Conservation (phyloP, 2,888 invertebrate genomes). For the Drosophila helvetica region DNA sequence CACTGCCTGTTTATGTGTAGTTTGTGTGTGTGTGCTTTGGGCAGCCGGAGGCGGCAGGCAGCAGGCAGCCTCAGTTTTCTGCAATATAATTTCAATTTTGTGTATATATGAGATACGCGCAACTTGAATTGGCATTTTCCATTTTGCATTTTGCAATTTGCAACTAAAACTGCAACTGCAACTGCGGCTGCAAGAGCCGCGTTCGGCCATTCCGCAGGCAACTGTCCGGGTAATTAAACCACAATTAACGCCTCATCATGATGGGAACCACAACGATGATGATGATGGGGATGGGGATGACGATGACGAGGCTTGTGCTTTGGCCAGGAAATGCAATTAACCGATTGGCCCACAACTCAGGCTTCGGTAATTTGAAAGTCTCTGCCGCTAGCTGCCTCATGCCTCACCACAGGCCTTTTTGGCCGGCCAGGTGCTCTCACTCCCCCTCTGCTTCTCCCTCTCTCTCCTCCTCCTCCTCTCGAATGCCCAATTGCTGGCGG, state of each 20-base stretch:
- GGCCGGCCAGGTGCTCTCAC: constrained; percentile 34
- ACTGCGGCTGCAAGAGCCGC: not conserved
- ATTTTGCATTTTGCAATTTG: constrained; percentile 56
- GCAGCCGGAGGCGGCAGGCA: constrained; percentile 28
- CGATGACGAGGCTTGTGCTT: constrained; percentile 30
- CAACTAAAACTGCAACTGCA: constrained; percentile 47
- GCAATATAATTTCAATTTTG: constrained; percentile 68
- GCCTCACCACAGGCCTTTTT: constrained; percentile 29
- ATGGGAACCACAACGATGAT: constrained; percentile 33
- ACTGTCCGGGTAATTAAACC: constrained; percentile 65
- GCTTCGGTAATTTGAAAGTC: constrained; percentile 65
- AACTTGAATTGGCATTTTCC: constrained; percentile 74
- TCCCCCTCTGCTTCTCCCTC: not conserved
- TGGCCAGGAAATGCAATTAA: constrained; percentile 78
- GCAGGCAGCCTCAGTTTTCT: constrained; percentile 49
- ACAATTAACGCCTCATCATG: constrained; percentile 63
- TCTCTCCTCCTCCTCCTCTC: constrained; percentile 19
- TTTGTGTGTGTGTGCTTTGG: constrained; percentile 4
- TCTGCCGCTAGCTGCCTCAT: constrained; percentile 22
- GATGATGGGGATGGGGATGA: constrained; percentile 18
- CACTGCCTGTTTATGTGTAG: constrained; percentile 16
- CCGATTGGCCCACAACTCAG: constrained; percentile 76
- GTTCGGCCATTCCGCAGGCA: constrained; percentile 6
- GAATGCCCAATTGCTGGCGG: constrained; percentile 53
- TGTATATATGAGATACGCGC: constrained; percentile 70